Evolutionary conservation across 2,113 vertebrate species (phyloP), one percentile per base, ranked within the genome.

Genomic region (Carassius auratus): DNA sequence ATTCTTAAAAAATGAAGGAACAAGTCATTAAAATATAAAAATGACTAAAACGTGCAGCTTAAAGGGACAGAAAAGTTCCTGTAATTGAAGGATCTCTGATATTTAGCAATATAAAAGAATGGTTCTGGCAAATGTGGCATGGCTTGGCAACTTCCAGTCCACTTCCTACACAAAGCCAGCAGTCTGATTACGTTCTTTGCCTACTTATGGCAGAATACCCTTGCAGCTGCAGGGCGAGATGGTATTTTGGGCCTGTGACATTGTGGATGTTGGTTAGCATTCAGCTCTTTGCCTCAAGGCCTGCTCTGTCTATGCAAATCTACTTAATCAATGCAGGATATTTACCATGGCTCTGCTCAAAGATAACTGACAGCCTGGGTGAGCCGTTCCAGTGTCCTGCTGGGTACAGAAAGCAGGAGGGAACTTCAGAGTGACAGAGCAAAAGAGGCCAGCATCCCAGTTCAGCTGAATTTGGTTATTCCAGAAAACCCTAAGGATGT

Each of bases 321-420:
- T 75, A 76, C 86, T 62, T 88, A 89, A 90, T 91, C 87, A 89
- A 91, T 90, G 88, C 86, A 85, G 86, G 86, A 87, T 89, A 88
- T 89, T 90, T 87, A 86, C 89, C 79, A 69, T 66, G 76, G 77
- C 86, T 87, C 81, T 83, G 86, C 86, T 77, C 80, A 48, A 82
- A 86, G 87, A 87, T 89, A 91, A 89, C 89, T 86, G 90, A 89
- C 89, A 92, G 87, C 55, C 68, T 30, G 64, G 59, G 86, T 66
- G 76, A 88, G 69, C 38, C 8, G 75, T 87, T 89, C 87, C 86
- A 87, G 84, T 73, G 52, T 91, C 91, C 85, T 87, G 77, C 88
- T 87, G 90, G 84, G 89, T 83, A 76, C 81, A 88, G 74, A 66
- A 84, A 86, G 83, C 84, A 83, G 83, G 86, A 89, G 81, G 62